Evolutionary conservation across 2,888 invertebrate genomes (phyloP).

Genomic region (Ectemnius lituratus): DNA sequence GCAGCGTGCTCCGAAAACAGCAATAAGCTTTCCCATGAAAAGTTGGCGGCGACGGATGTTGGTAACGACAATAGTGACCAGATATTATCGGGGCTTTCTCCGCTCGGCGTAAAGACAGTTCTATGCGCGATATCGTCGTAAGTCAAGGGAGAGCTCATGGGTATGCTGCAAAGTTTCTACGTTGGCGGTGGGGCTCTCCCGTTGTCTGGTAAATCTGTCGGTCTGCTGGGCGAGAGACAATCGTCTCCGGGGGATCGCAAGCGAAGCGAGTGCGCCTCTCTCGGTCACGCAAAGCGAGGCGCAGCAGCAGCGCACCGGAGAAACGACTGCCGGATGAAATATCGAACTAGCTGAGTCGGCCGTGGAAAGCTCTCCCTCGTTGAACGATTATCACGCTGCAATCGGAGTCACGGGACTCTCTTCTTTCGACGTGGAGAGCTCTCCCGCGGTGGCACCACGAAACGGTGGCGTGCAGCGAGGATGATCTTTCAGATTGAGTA

Average conservation of each 20-base stretch:
- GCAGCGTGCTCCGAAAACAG: background rate
- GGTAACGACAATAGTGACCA: background rate
- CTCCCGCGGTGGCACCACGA: conserved; percentile 22
- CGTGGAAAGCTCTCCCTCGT: conserved; percentile 45
- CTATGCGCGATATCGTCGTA: conserved; percentile 24
- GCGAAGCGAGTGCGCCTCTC: conserved; percentile 26
- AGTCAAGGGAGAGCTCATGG: conserved; percentile 29
- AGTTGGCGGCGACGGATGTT: background rate
- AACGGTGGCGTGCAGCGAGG: conserved; percentile 36
- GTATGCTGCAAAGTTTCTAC: conserved; percentile 30
- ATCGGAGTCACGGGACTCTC: conserved; percentile 46
- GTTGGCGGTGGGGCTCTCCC: conserved; percentile 35
- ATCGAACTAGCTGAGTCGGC: conserved; percentile 36
- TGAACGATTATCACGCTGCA: conserved; percentile 46
- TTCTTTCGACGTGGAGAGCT: background rate
- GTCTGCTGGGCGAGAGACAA: conserved; percentile 47
- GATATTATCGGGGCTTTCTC: conserved; percentile 37
- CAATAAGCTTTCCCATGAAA: conserved; percentile 4
- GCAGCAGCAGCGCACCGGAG: too few relatives aligned
- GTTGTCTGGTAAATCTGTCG: conserved; percentile 50
- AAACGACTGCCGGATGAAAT: conserved; percentile 37
- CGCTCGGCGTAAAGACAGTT: conserved; percentile 13
- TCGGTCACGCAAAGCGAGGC: conserved; percentile 42
- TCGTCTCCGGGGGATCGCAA: conserved; percentile 45
- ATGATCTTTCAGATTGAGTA: conserved; percentile 44